Base-by-base conservation (phyloP, 2,113 vertebrate genomes). In the Psilopsiagon aurifrons region DNA sequence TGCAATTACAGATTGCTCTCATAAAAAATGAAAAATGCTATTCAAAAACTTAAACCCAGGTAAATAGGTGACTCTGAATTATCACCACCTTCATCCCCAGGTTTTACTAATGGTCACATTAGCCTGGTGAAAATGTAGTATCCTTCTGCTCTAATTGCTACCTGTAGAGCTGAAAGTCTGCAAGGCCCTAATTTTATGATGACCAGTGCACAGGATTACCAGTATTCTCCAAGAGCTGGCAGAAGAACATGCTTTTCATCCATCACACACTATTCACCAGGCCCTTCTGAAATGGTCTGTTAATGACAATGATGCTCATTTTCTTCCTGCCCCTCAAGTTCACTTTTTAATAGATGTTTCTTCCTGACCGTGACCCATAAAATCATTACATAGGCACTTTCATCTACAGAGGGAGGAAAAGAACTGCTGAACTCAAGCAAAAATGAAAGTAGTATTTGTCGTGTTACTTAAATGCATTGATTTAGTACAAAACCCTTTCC, bases 311-410 rank as follows among this genome's bases (percentile, higher is more conserved):
- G 92, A 96, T 94, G 91, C 79, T 96, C 94, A 95, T 95, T 96
- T 95, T 94, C 94, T 88, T 95, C 81, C 86, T 92, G 94, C 88
- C 90, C 83, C 90, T 86, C 94, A 96, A 96, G 92, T 96, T 96
- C 95, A 93, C 75, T 95, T 97, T 97, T 96, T 97, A 94, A 97
- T 96, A 93, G 95, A 85, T n/a, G 19, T 90, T 92, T 96, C 94
- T 96, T 96, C 97, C 94, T 97, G 95, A 91, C 96, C 93, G 10
- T 83, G 75, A 94, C 91, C 95, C 95, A 97, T 94, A 97, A 97
- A 97, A 95, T 96, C 93, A 97, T 97, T 97, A 95, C 91, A 95
- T 37, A 96, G 92, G 91, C 95, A 97, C 95, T 96, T 97, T 93
- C 86, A 96, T 94, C 87, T 94, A 88, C 92, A 93, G 83, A 90